Evolutionary conservation across 2,113 vertebrate species (phyloP), one percentile per base, ranked within the genome.

Genomic region (Platycercus adscitus): DNA sequence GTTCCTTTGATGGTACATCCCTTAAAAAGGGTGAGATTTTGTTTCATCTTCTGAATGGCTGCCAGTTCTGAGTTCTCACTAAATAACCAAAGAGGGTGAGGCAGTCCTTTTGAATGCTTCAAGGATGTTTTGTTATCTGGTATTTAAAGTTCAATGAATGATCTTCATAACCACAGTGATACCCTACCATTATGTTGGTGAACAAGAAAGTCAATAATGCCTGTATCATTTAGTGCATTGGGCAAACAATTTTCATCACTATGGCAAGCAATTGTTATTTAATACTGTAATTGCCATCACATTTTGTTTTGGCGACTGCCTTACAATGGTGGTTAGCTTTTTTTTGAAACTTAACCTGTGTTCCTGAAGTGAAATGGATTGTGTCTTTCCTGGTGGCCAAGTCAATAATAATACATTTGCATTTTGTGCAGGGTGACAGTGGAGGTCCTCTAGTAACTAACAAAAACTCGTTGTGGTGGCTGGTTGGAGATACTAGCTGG

Each of bases 401-500:
- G 17, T 49, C 46, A 13, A 55, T 95, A 35, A 91, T n/a, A 11
- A 9, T 50, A 11, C 5, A 10, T 52, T 81, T 52, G 18, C 93
- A 17, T 68, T 78, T 66, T 75, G 16, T 91, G 61, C 96, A 99
- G 99, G 99, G 99, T 25, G 99, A 99, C 98, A 99, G 99, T 2
- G 99, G 99, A 37, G 99, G 99, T 13, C 99, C 99, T 0, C 97
- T 99, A 84, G 99, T 99, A 84, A 98, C 98, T 2, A 39, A 87
- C 6, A 93, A 98, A 60, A 97, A 87, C 69, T 72, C 78, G 0
- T 2, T 98, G 78, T 99, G 99, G 99, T 99, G 99, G 99, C 95
- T 99, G 95, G 97, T 98, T 13, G 99, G 99, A 64, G 98, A 98
- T 84, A 99, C 99, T 3, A 99, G 99, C 96, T 99, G 98, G 99